These are phyloP conservation scores for Brachynemurus nebulosus DNA, from an alignment of 2,888 invertebrate genomes.

Conservation along the genomic window DNA sequence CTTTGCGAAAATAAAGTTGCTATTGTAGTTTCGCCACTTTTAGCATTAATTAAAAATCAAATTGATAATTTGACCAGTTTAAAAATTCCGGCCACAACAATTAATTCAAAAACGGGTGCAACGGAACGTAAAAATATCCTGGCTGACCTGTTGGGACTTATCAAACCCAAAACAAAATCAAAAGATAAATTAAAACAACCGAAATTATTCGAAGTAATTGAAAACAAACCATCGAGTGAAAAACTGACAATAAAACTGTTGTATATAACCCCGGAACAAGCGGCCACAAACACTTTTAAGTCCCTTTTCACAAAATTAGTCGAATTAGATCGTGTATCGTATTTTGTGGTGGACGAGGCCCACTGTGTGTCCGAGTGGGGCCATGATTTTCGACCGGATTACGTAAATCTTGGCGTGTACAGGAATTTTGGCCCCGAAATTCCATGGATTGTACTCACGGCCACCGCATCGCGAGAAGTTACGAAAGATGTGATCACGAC, in stretches of 20 bases:
- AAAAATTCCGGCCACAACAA: conserved; percentile 70
- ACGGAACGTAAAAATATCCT: conserved; percentile 66
- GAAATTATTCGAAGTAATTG: conserved; percentile 8
- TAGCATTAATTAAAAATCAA: conserved; percentile 96
- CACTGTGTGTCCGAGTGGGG: conserved; percentile 99
- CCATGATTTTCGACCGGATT: conserved; percentile 94
- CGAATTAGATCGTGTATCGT: conserved; percentile 65
- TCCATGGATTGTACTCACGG: conserved; percentile 87
- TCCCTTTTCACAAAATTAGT: conserved; percentile 51
- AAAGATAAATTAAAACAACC: conserved; percentile 8
- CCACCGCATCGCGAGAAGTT: conserved; percentile 75
- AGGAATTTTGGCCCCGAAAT: conserved; percentile 47
- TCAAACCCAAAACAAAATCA: background rate
- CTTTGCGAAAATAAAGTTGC: conserved; percentile 67
- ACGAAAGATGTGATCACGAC: conserved; percentile 68
- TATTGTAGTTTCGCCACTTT: conserved; percentile 87
- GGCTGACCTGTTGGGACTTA: conserved; percentile 52
- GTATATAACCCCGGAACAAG: conserved; percentile 96
- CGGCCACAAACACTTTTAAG: conserved; percentile 65
- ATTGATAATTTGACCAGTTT: conserved; percentile 67
- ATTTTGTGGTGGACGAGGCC: conserved; percentile 93
- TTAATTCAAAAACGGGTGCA: conserved; percentile 80
- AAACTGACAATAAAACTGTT: conserved; percentile 70
- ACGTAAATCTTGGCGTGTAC: conserved; percentile 70
- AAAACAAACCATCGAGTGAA: conserved; percentile 20